Conservation (phyloP, 2,888 invertebrate genomes). For the Acleris holmiana region DNA sequence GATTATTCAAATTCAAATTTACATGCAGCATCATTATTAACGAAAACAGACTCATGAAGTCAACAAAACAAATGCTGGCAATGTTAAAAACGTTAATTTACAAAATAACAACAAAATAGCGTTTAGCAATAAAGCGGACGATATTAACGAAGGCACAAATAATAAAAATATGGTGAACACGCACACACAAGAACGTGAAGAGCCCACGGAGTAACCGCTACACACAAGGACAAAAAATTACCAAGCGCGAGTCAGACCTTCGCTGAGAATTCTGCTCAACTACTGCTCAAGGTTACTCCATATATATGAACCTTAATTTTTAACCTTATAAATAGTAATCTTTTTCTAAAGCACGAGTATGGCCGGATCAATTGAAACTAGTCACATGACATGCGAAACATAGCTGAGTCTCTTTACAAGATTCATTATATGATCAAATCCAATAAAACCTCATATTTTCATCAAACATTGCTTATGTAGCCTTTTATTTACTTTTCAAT, state of each 20-base stretch:
- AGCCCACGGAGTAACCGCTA: constrained; percentile 52
- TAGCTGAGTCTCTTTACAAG: constrained; percentile 11
- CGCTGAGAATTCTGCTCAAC: constrained; percentile 8
- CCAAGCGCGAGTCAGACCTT: constrained; percentile 25
- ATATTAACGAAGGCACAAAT: constrained; percentile 56
- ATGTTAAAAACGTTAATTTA: constrained; percentile 15
- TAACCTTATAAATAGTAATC: background rate
- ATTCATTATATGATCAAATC: background rate
- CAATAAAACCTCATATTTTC: too few species aligned
- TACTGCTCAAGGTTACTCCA: too few species aligned
- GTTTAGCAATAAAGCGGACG: constrained; percentile 53
- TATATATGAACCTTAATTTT: background rate
- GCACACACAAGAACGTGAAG: constrained; percentile 49
- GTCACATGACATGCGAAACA: constrained; percentile 28
- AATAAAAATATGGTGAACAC: constrained; percentile 56
- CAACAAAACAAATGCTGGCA: constrained; percentile 8
- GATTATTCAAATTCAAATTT: constrained; percentile 19
- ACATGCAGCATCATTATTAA: background rate
- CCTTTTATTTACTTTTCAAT: too few species aligned
- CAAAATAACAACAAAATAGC: constrained; percentile 27
- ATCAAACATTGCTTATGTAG: too few species aligned
- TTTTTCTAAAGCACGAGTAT: background rate
- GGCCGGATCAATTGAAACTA: constrained; percentile 19
- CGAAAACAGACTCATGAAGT: constrained; percentile 1
- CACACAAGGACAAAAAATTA: constrained; percentile 60